A percentile compares a stretch with the other conserved stretches of the same genome.
phyloP scores from a whole-genome alignment of 2,113 vertebrate genomes.

The Menura novaehollandiae region DNA sequence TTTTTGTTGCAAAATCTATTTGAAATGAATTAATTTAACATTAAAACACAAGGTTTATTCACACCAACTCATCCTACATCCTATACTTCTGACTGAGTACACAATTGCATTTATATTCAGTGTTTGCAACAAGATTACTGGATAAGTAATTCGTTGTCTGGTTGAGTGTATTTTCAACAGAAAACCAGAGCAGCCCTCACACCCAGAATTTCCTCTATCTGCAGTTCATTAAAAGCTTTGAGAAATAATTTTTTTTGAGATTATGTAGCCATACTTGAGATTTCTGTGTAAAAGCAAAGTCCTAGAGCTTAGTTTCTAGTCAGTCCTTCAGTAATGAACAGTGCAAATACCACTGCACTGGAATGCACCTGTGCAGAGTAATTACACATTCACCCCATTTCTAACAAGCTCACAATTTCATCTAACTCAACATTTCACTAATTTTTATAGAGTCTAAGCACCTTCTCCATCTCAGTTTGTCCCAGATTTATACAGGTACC shows the following conservation, averaged over 20 bases:
- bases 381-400: background rate
- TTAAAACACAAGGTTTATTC: background rate
- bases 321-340: background rate
- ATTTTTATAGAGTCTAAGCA: background rate
- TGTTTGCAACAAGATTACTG: background rate
- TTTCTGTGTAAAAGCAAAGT: background rate
- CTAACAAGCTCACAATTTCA: background rate
- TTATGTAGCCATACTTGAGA: background rate
- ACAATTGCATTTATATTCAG: background rate
- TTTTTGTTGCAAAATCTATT: background rate
- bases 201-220: background rate
- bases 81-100: background rate
- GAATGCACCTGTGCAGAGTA: background rate
- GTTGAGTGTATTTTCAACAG: background rate
- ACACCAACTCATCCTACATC: background rate
- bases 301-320: background rate
- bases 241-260: background rate
- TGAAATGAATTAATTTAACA: background rate
- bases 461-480: background rate
- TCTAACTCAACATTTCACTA: background rate
- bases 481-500: background rate
- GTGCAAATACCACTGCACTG: background rate
- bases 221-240: background rate
- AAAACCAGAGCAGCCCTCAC: background rate
- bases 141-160: background rate